Conservation (phyloP, 2,888 invertebrate species). For the Xylocampa areola region DNA sequence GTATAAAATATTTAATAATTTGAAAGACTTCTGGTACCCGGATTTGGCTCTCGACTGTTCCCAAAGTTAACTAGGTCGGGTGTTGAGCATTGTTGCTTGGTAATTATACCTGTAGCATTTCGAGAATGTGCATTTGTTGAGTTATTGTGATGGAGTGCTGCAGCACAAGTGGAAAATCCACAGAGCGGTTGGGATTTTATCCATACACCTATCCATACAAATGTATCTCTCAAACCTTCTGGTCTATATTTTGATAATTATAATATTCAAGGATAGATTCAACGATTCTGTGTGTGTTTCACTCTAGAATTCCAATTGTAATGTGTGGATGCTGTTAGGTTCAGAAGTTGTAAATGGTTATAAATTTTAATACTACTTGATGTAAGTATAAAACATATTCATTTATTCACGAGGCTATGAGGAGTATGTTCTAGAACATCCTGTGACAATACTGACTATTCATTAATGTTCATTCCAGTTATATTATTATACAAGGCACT, state of each 20-base stretch:
- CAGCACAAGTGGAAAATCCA: slow-evolving; percentile 75
- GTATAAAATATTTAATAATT: slow-evolving; percentile 89
- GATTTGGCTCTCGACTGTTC: slow-evolving; percentile 87
- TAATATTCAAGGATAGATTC: slow-evolving; percentile 72
- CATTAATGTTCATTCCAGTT: slow-evolving; percentile 51
- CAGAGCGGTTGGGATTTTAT: slow-evolving; percentile 65
- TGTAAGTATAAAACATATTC: slow-evolving; percentile 64
- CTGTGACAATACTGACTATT: slow-evolving; percentile 63
- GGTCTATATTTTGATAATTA: slow-evolving; percentile 74
- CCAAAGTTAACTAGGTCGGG: slow-evolving; percentile 84
- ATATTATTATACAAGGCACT: slow-evolving; percentile 39
- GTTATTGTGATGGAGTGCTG: slow-evolving; percentile 74
- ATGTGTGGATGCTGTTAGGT: slow-evolving; percentile 79
- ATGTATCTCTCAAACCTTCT: slow-evolving; percentile 70
- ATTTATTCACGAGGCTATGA: slow-evolving; percentile 67
- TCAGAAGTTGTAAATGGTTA: slow-evolving; percentile 77
- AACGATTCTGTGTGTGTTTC: slow-evolving; percentile 80
- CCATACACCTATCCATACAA: slow-evolving; percentile 59
- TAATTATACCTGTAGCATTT: slow-evolving; percentile 81
- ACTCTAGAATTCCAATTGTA: slow-evolving; percentile 80
- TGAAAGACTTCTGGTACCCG: slow-evolving; percentile 89
- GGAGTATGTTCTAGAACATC: slow-evolving; percentile 64
- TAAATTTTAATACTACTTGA: slow-evolving; percentile 61
- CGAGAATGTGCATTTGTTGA: slow-evolving; percentile 85
- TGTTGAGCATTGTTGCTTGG: slow-evolving; percentile 79